Evolutionary conservation across 2,113 vertebrate species (phyloP).

Genomic region (Aldabrachelys gigantea): DNA sequence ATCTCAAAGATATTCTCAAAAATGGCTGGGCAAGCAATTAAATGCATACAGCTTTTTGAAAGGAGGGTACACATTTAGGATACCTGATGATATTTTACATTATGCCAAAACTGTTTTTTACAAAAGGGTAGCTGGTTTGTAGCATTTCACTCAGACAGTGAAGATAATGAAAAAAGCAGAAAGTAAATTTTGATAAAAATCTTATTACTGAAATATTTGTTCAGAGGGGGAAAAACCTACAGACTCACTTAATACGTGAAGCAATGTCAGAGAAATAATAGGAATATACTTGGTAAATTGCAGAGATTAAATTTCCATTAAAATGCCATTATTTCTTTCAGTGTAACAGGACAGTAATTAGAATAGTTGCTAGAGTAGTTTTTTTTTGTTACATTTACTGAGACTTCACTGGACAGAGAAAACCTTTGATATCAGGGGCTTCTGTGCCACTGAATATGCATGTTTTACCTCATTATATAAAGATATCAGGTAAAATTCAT

Average conservation of each 20-base stretch:
- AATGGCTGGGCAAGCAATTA: background rate
- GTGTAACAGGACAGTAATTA: background rate
- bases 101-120: background rate
- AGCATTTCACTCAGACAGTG: background rate
- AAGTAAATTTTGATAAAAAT: background rate
- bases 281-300: background rate
- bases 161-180: background rate
- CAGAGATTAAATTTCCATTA: conserved; percentile 14
- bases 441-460: background rate
- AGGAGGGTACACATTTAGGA: background rate
- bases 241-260: background rate
- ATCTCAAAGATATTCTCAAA: background rate
- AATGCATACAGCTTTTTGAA: background rate
- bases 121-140: background rate
- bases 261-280: background rate
- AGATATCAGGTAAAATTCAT: background rate
- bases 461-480: conserved; percentile 9
- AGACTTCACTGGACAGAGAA: background rate
- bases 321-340: background rate
- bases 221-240: background rate
- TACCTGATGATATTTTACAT: background rate
- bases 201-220: background rate
- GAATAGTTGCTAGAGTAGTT: background rate
- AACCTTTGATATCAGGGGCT: background rate
- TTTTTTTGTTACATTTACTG: background rate